phyloP scores from a whole-genome alignment of 2,888 invertebrate genomes.

The Drosophila stalkeri region DNA sequence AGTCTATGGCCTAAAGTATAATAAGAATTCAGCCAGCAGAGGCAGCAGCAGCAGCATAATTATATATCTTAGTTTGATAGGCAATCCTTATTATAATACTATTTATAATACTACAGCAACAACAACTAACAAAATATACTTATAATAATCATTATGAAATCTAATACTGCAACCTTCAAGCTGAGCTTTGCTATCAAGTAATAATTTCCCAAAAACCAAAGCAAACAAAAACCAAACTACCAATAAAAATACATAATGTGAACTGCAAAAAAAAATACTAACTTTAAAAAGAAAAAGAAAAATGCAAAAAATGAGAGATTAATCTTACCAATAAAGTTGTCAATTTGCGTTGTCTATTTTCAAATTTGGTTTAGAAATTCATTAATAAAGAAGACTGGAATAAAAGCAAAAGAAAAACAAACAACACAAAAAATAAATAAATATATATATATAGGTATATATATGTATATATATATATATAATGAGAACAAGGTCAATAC shows the following conservation, averaged over 20 bases:
- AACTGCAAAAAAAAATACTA: conserved; percentile 17
- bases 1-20: conserved; percentile 53
- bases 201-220: conserved; percentile 34
- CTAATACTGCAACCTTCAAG: conserved; percentile 62
- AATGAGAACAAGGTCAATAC: conserved; percentile 38
- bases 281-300: conserved; percentile 15
- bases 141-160: conserved; percentile 51
- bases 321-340: conserved; percentile 56
- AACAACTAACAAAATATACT: conserved; percentile 29
- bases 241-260: conserved; percentile 19
- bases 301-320: conserved; percentile 19
- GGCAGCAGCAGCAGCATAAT: conserved; percentile 20
- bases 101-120: conserved; percentile 35
- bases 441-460: conserved; percentile 23
- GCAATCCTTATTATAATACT: conserved; percentile 56
- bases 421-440: conserved; percentile 45
- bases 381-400: conserved; percentile 75
- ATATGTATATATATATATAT: not conserved
- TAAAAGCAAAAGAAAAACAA: conserved; percentile 61
- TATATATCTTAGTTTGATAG: conserved; percentile 56
- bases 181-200: conserved; percentile 65
- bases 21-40: conserved; percentile 57
- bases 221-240: conserved; percentile 40
- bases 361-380: conserved; percentile 50
- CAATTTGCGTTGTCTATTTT: conserved; percentile 59